Conservation (phyloP, 2,113 vertebrate species). For the Cyphomyrus plagiostoma region DNA sequence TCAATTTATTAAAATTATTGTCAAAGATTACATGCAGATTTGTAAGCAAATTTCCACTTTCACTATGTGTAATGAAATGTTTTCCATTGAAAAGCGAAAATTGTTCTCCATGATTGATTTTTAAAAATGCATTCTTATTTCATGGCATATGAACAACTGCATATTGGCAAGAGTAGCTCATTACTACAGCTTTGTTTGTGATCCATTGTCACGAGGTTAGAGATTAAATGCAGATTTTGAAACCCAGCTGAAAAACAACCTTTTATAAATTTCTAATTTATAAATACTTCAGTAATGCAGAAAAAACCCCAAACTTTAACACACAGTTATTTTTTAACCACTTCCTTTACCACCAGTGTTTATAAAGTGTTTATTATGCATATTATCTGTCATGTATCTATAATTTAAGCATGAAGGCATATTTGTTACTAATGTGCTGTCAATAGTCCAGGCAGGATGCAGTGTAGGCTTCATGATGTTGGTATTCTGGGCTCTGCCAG, state of each 20-base stretch:
- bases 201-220: not conserved
- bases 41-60: constrained; percentile 26
- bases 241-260: not conserved
- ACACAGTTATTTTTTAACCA: not conserved
- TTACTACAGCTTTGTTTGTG: constrained; percentile 12
- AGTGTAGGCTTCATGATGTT: constrained; percentile 31
- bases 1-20: constrained; percentile 33
- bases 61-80: constrained; percentile 45
- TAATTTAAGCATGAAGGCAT: not conserved
- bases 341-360: not conserved
- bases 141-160: constrained; percentile 29
- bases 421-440: not conserved
- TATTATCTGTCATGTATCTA: not conserved
- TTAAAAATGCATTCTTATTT: constrained; percentile 38
- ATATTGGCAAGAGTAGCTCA: constrained; percentile 23
- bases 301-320: not conserved
- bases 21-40: constrained; percentile 55
- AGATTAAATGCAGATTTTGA: not conserved
- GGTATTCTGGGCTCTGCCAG: constrained; percentile 26
- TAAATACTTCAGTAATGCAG: not conserved
- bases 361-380: not conserved
- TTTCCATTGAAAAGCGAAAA: constrained; percentile 18
- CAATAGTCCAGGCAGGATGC: constrained; percentile 35
- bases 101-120: constrained; percentile 15
- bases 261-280: not conserved